These are phyloP conservation scores for Andrena haemorrhoa DNA, from an alignment of 2,888 invertebrate genomes.

Conservation along the genomic window DNA sequence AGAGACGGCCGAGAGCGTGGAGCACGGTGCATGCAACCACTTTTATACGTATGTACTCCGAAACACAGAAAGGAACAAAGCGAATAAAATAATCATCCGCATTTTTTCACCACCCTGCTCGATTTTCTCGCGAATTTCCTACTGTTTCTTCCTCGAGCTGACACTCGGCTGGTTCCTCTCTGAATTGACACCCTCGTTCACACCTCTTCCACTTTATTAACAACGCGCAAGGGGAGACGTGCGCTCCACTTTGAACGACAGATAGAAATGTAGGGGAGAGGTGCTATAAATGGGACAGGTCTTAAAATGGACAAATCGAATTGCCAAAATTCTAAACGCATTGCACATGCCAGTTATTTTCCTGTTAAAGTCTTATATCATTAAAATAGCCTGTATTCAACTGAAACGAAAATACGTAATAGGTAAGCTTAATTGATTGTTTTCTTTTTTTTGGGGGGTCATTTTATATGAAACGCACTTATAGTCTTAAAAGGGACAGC, in stretches of 20 bases:
- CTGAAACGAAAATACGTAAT: too few relatives aligned
- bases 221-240: background rate
- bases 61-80: background rate
- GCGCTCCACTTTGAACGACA: background rate
- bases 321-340: too few relatives aligned
- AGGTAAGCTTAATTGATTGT: too few relatives aligned
- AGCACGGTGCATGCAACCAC: background rate
- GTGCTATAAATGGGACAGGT: too few relatives aligned
- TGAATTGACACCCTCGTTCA: background rate
- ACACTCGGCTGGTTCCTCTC: background rate
- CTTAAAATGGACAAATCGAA: too few relatives aligned
- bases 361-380: too few relatives aligned
- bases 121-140: background rate
- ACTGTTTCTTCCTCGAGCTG: background rate
- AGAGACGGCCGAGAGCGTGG: background rate
- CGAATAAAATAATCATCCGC: background rate
- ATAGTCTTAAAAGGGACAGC: too few relatives aligned
- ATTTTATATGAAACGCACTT: too few relatives aligned
- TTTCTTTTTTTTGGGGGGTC: too few relatives aligned
- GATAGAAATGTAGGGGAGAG: background rate
- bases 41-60: background rate
- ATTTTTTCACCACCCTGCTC: background rate
- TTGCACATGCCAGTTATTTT: too few relatives aligned
- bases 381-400: too few relatives aligned
- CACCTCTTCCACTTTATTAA: too few relatives aligned